Base-by-base conservation (phyloP, 2,888 invertebrate genomes). In the Yponomeuta malinellus region DNA sequence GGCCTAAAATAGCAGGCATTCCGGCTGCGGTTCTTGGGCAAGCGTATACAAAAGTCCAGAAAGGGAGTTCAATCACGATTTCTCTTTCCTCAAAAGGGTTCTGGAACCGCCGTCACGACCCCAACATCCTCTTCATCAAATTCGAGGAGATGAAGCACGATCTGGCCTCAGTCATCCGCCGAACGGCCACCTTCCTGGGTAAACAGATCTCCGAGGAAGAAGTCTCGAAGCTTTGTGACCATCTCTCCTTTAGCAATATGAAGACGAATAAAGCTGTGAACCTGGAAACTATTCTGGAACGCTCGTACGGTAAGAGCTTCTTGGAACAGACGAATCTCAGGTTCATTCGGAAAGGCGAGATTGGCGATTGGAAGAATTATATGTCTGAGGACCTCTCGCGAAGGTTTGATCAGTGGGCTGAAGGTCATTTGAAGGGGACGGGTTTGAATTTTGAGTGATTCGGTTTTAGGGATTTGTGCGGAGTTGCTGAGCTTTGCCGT, bases 121-220 rank as follows among this genome's bases (percentile, higher is more conserved):
- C 94, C 0, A 96, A 97, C 78, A 87, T 97, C 2, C 89, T 97
- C 9, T 96, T 97, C 82, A 88, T 97, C 68, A 96, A 95, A 76
- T 97, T 96, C 79, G 97, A 97, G 88, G 96, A 97, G 72, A 95
- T 97, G 94, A 95, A 96, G 78, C 93, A 89, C 71, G 95, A 98
- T 83, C 92, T 97, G 31, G 90, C 93, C 0, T 92, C 92, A 0
- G 94, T 94, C 0, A 93, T 98, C 10, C 85, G 92, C 48, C 93
- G 94, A 79, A 95, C 97, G 33, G 96, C 97, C 0, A 79, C 89
- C 3, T 97, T 97, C 82, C 87, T 97, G 29, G 93, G 93, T 8
- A 95, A 96, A 80, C 82, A 86, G 10, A 83, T 96, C 23, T 93
- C 93, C 0, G 95, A 96, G 0, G 93, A 94, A 6, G 94, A 97